phyloP scores from a whole-genome alignment of 2,797 vertebrate genomes.

The Melopsittacus undulatus region DNA sequence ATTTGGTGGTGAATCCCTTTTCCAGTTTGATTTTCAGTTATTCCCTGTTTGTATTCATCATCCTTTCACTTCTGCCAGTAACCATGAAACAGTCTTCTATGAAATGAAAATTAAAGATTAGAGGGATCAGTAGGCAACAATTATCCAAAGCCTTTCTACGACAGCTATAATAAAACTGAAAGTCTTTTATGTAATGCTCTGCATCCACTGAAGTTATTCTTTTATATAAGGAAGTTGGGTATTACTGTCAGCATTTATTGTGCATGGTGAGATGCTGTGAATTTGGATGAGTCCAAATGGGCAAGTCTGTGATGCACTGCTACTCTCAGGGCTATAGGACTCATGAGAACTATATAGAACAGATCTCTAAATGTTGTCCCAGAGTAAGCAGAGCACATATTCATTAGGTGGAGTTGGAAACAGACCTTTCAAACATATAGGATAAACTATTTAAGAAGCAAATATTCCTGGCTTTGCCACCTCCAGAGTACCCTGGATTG shows the following conservation, averaged over 20 bases:
- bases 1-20: not conserved
- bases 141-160: not conserved
- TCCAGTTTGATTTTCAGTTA: not conserved
- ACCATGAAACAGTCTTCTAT: not conserved
- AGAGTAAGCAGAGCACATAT: not conserved
- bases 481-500: not conserved
- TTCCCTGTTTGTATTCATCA: not conserved
- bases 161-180: not conserved
- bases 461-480: not conserved
- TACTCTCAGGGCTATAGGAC: not conserved
- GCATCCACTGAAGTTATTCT: not conserved
- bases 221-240: not conserved
- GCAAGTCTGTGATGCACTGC: not conserved
- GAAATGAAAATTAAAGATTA: conserved; percentile 16
- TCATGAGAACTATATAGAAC: not conserved
- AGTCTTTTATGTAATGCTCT: not conserved
- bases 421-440: not conserved
- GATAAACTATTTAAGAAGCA: not conserved
- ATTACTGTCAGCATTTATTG: not conserved
- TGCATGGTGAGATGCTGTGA: not conserved
- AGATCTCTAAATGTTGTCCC: not conserved
- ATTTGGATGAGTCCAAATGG: not conserved
- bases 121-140: not conserved
- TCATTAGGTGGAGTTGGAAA: not conserved
- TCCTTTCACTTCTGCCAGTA: not conserved